Conservation (phyloP, 2,888 invertebrate species). For the Meiosimyza decipiens region DNA sequence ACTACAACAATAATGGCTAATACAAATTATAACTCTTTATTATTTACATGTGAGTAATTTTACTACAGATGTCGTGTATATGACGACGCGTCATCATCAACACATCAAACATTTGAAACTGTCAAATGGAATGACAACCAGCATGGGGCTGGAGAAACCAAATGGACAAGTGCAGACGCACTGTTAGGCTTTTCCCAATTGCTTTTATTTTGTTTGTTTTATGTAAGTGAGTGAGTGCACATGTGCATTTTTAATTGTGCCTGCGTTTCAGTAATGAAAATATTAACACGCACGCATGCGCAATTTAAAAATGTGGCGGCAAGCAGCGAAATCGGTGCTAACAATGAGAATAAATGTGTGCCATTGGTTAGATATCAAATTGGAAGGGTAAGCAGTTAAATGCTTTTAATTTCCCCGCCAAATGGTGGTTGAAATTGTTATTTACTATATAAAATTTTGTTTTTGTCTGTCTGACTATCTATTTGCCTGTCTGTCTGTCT, state of each 20-base stretch:
- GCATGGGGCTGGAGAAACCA: no score
- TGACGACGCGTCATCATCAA: neutral
- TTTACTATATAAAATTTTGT: no score
- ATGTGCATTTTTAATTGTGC: neutral
- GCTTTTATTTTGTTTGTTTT: no score
- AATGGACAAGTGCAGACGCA: no score
- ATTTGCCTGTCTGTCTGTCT: no score
- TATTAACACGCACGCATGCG: conserved; percentile 31
- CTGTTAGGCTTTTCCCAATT: no score
- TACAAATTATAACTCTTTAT: conserved; percentile 26
- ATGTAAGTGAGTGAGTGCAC: neutral
- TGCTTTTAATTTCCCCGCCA: no score
- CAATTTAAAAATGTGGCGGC: neutral
- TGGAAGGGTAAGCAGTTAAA: no score
- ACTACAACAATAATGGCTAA: neutral
- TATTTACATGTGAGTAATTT: conserved; percentile 8
- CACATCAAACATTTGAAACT: conserved; percentile 8
- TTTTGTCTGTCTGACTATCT: no score
- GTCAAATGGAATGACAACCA: neutral
- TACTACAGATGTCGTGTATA: neutral
- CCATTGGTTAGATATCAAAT: no score
- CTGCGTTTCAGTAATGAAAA: neutral
- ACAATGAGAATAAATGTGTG: no score
- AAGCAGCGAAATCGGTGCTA: neutral
- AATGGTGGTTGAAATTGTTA: no score